These are phyloP conservation scores for Cynopterus sphinx DNA, from an alignment of 2,797 vertebrate genomes.

Conservation along the genomic window DNA sequence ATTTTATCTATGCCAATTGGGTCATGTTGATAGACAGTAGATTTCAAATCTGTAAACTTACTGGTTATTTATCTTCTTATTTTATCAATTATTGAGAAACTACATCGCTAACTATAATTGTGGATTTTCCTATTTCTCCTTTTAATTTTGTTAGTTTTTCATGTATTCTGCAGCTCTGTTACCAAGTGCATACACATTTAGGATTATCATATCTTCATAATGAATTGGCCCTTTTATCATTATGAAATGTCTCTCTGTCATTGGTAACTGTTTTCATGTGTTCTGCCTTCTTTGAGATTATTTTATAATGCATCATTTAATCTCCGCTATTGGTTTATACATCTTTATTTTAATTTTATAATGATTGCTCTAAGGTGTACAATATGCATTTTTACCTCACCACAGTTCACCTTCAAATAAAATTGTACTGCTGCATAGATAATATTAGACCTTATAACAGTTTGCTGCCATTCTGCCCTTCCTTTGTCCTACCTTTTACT, in stretches of 20 bases:
- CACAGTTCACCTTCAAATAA: neutral
- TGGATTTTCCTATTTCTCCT: neutral
- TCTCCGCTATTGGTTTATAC: neutral
- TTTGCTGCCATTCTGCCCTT: neutral
- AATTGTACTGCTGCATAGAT: neutral
- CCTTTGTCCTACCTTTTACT: neutral
- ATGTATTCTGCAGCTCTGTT: neutral
- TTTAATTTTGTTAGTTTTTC: neutral
- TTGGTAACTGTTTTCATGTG: neutral
- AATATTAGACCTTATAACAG: neutral
- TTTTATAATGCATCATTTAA: neutral
- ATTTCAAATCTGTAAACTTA: neutral
- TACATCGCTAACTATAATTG: neutral
- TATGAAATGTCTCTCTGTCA: neutral
- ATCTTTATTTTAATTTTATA: neutral
- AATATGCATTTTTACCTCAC: neutral
- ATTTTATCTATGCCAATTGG: neutral
- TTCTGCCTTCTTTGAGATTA: neutral
- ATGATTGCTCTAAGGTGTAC: neutral
- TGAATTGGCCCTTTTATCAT: neutral
- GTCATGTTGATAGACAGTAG: neutral
- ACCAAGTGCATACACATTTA: neutral
- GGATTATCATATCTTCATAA: neutral
- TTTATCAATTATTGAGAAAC: neutral
- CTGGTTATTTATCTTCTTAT: neutral